A percentile compares a stretch with the other conserved stretches of the same genome.
phyloP scores from a whole-genome alignment of 2,797 vertebrate genomes.

The Mergus octosetaceus region DNA sequence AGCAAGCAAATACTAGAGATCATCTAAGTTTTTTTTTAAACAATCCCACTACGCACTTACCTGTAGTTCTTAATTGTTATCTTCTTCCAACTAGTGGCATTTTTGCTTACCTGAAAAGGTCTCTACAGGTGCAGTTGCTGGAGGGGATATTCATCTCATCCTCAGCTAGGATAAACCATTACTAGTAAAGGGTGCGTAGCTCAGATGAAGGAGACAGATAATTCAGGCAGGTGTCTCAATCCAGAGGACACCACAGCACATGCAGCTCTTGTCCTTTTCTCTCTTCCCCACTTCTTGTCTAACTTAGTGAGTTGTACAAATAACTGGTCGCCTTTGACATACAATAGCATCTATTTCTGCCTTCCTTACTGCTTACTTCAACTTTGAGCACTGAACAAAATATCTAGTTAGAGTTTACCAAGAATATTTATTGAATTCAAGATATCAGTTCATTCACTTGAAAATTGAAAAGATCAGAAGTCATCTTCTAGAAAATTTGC shows the following conservation, averaged over 20 bases:
- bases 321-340: too few species aligned
- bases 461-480: neutral
- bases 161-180: neutral
- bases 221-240: neutral
- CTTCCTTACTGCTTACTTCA: neutral
- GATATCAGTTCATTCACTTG: neutral
- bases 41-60: neutral
- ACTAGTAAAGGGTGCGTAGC: rapidly evolving
- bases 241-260: neutral
- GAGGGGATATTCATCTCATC: neutral
- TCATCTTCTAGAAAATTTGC: neutral
- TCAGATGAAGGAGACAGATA: neutral
- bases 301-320: neutral
- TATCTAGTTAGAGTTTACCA: neutral
- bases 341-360: neutral
- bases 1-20: neutral
- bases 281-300: rapidly evolving
- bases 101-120: neutral
- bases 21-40: neutral
- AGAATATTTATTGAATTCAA: slow-evolving; percentile 23
- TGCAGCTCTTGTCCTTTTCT: neutral
- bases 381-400: neutral
- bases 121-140: neutral
- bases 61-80: neutral
- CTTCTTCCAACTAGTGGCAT: neutral